Conservation (phyloP, 2,113 vertebrate species). For the Corythoichthys intestinalis region DNA sequence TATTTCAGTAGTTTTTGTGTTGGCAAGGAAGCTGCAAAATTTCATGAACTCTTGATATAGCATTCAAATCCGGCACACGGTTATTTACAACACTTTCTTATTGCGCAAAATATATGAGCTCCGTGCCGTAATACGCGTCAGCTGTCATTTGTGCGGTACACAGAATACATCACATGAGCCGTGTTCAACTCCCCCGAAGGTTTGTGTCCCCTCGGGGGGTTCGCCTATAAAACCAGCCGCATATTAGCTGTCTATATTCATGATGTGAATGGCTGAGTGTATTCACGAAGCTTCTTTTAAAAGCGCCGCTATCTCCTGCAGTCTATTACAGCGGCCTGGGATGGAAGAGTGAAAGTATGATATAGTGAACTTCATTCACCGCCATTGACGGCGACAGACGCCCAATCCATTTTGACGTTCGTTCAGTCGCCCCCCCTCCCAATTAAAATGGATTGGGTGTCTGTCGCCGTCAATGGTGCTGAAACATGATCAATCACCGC, state of each 20-base stretch:
- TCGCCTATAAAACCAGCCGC: slow-evolving; percentile 16
- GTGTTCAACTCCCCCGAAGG: not conserved
- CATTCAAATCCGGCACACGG: not conserved
- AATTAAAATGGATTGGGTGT: not conserved
- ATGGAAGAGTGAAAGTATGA: not conserved
- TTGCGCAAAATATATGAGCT: not conserved
- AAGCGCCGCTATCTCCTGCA: slow-evolving; percentile 35
- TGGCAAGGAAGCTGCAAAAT: not conserved
- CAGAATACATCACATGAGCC: not conserved
- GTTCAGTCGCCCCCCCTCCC: too few species aligned
- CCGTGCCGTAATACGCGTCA: not conserved
- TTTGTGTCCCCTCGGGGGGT: slow-evolving; percentile 14
- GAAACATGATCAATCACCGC: too few species aligned
- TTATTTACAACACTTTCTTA: not conserved
- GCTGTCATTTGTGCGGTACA: not conserved
- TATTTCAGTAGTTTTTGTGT: too few species aligned
- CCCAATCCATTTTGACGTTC: too few species aligned
- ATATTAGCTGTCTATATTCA: slow-evolving; percentile 49
- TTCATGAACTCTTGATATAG: not conserved
- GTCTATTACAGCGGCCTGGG: slow-evolving; percentile 32
- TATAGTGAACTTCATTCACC: too few species aligned
- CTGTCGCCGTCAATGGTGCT: not conserved
- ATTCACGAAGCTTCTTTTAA: slow-evolving; percentile 49
- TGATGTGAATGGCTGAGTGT: slow-evolving; percentile 47
- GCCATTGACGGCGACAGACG: too few species aligned